Evolutionary conservation across 2,888 invertebrate genomes (phyloP).

Genomic region (Brachyptera putata): DNA sequence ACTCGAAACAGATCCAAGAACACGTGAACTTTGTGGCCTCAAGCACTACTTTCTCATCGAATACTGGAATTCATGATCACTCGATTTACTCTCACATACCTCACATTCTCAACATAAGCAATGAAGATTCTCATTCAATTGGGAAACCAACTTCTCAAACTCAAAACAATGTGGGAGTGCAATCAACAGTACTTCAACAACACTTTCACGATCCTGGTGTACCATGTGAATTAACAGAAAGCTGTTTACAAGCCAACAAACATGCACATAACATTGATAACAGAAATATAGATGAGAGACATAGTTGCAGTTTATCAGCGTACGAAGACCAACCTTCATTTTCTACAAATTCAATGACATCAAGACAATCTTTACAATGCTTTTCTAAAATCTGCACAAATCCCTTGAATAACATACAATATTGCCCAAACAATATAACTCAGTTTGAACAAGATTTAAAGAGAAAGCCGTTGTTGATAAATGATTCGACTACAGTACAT

Average conservation of each 20-base stretch:
- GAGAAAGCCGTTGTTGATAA: no score
- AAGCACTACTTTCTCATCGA: conserved; percentile 1
- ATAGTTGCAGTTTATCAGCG: not conserved
- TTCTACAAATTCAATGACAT: not conserved
- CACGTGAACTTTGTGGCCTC: not conserved
- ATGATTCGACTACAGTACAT: not conserved
- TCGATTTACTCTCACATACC: conserved; percentile 29
- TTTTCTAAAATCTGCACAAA: not conserved
- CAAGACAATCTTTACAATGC: not conserved
- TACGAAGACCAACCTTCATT: not conserved
- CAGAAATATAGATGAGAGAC: not conserved
- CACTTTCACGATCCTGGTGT: conserved; percentile 24
- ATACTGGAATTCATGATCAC: conserved; percentile 21
- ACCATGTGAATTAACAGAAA: conserved; percentile 25
- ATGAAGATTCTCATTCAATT: conserved; percentile 16
- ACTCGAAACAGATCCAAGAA: not conserved
- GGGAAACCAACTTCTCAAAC: conserved; percentile 18
- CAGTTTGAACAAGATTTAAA: no score
- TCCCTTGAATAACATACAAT: not conserved
- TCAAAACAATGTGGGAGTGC: conserved; percentile 2
- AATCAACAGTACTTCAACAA: conserved; percentile 17
- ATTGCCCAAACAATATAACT: not conserved
- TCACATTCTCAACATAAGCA: conserved; percentile 24
- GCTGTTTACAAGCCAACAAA: conserved; percentile 13
- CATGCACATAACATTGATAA: not conserved